These are phyloP conservation scores for Tauraco erythrolophus DNA, from an alignment of 2,113 vertebrate species.

Conservation along the genomic window DNA sequence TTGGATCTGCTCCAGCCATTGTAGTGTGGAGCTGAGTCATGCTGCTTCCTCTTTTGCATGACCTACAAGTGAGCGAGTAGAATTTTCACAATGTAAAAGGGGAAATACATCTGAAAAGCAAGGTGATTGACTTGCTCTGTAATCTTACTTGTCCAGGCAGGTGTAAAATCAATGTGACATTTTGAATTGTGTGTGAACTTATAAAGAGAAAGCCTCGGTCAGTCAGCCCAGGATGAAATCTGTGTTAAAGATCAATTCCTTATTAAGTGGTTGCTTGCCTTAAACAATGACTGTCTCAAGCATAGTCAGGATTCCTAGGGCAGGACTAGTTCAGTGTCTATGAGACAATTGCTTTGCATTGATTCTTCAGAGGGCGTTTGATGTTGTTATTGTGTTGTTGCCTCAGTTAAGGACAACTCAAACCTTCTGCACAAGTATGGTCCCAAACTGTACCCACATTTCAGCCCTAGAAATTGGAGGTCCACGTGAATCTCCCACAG, in stretches of 20 bases:
- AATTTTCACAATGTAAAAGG: constrained; percentile 35
- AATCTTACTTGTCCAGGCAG: neutral
- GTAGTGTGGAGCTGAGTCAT: constrained; percentile 66
- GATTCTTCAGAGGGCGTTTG: neutral
- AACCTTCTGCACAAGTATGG: neutral
- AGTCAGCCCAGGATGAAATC: neutral
- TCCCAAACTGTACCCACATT: neutral
- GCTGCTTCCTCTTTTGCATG: constrained; percentile 51
- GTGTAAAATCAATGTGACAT: neutral
- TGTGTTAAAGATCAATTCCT: neutral
- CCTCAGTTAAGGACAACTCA: neutral
- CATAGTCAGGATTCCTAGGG: neutral
- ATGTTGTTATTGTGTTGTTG: neutral
- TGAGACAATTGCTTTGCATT: neutral
- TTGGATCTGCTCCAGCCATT: constrained; percentile 63
- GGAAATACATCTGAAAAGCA: neutral
- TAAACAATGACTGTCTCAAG: neutral
- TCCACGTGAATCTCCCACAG: neutral
- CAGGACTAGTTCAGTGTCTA: neutral
- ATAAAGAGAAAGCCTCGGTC: neutral
- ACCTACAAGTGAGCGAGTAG: constrained; percentile 17
- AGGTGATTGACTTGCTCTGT: neutral
- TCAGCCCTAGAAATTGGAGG: neutral
- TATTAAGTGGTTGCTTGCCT: neutral
- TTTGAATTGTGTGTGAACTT: neutral